Evolutionary conservation across 2,888 invertebrate species (phyloP).

Genomic region (Belgica antarctica): DNA sequence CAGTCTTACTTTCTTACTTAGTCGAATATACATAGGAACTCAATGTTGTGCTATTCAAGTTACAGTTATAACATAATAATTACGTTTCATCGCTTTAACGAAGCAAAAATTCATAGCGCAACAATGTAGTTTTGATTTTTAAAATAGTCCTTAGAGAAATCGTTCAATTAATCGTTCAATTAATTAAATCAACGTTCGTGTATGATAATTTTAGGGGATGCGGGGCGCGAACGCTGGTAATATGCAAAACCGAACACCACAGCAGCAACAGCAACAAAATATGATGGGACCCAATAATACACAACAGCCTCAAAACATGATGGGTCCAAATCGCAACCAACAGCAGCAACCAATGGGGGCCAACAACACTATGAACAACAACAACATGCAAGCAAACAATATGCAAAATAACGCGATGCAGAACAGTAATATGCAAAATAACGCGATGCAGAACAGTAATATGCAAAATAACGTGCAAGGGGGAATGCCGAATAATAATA

Average conservation of each 20-base stretch:
- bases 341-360: constrained; percentile 56
- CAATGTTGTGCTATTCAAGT: constrained; percentile 40
- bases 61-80: neutral
- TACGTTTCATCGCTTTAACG: neutral
- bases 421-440: constrained; percentile 46
- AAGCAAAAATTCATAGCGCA: constrained; percentile 31
- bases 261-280: constrained; percentile 78
- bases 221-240: constrained; percentile 55
- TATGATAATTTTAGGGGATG: constrained; percentile 56
- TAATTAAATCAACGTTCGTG: neutral
- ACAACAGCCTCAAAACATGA: constrained; percentile 49
- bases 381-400: neutral
- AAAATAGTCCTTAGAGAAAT: neutral
- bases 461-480: no score
- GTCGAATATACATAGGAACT: constrained; percentile 17
- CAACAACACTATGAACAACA: constrained; percentile 47
- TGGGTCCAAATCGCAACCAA: constrained; percentile 52
- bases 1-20: neutral
- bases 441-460: constrained; percentile 7
- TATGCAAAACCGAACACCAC: constrained; percentile 65
- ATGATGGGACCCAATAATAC: constrained; percentile 44
- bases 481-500: no score
- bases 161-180: neutral
- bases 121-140: constrained; percentile 41
- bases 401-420: constrained; percentile 47